Base-by-base conservation (phyloP, 2,797 vertebrate genomes). In the Sebastes miniatus region DNA sequence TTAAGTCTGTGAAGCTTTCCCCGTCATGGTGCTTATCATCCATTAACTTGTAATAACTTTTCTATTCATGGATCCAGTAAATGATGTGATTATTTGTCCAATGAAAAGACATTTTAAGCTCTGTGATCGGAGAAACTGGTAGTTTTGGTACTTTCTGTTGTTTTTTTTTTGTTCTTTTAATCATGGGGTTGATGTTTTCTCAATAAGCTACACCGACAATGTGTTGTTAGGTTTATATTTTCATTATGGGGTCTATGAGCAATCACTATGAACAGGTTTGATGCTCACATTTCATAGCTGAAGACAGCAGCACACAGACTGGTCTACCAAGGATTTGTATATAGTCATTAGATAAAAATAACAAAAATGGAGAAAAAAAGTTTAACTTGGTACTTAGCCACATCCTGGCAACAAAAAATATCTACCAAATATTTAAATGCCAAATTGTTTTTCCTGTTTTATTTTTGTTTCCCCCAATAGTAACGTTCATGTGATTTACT, bases 341-440 rank as follows among this genome's bases (percentile, higher is more conserved):
- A 94, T 94, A 95, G 89, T 88, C 78, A 74, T 84, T 81, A 75
- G 6, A 87, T 75, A 25, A 76, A 89, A 5, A 18, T 20, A 3
- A 20, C 32, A 56, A 69, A 73, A 14, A 61, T 16, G 13, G 77
- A 39, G n/a, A 59, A 36, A 69, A 43, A 36, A 89, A 18, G 31
- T 31, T 83, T 50, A 87, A 73, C 74, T 83, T 72, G 89, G 89
- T 94, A 94, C 92, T 89, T 83, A 65, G 89, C 90, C 90, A 77
- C 89, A 73, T 87, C 79, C 81, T 92, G 91, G 90, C 89, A 84
- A 83, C 77, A 54, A 57, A 54, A 66, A 83, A 68, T 90, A 93
- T 93, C 83, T 91, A 95, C 95, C 95, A 96, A 96, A 96, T 95
- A 96, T 95, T 95, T 94, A 94, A 95, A 95, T 91, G 94, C 95